Percentiles rank a stretch among this genome's conserved stretches.
Conservation (phyloP, 2,888 invertebrate species). For the Tenthredo distinguenda region DNA sequence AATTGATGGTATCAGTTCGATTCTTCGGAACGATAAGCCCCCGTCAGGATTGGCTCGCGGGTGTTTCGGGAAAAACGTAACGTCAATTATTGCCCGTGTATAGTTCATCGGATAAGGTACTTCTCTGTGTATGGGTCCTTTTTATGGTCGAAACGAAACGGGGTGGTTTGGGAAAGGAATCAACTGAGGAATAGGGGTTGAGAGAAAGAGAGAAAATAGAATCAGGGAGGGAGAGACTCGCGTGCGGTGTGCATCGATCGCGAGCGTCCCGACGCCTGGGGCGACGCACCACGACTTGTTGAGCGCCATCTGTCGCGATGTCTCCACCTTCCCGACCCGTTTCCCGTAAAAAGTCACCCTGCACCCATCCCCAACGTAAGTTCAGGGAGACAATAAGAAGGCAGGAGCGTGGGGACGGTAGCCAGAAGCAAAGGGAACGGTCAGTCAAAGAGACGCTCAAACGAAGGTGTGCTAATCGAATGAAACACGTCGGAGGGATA, state of each 20-base stretch:
- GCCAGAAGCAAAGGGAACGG: conserved; percentile 1
- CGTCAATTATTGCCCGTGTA: conserved; percentile 28
- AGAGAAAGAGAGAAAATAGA: background rate
- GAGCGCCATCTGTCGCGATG: conserved; percentile 67
- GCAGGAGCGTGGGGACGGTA: background rate
- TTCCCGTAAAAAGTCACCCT: conserved; percentile 48
- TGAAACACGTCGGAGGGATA: background rate
- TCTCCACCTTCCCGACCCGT: conserved; percentile 58
- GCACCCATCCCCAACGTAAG: background rate
- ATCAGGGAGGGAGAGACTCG: conserved; percentile 1
- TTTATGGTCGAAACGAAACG: conserved; percentile 21
- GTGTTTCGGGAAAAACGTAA: background rate
- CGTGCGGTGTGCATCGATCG: conserved; percentile 51
- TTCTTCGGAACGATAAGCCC: background rate
- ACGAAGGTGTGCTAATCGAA: conserved; percentile 21
- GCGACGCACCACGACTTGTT: conserved; percentile 65
- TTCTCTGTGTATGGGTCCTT: background rate
- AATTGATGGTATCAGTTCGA: background rate
- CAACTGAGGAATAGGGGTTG: conserved; percentile 5
- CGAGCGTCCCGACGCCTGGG: conserved; percentile 46
- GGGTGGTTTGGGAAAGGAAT: background rate
- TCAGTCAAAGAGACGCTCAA: conserved; percentile 23
- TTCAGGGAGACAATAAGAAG: background rate
- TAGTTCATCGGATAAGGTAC: conserved; percentile 18
- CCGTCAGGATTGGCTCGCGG: background rate